Conservation (phyloP, 1,140 invertebrate species). For the Drosophila azteca region DNA sequence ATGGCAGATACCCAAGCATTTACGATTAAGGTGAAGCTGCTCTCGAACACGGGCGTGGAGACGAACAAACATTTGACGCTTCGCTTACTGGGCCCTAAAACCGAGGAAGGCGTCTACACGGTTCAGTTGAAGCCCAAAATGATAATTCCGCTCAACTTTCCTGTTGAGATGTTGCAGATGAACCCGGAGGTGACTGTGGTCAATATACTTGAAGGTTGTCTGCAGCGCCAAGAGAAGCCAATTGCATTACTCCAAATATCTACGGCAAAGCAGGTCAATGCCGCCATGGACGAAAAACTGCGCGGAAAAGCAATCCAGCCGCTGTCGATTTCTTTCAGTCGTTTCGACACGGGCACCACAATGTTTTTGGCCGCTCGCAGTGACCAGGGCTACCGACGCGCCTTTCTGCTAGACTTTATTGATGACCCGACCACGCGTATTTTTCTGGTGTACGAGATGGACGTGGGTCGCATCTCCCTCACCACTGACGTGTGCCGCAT, state of each 20-base stretch:
- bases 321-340: conserved; percentile 6
- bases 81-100: conserved; percentile 33
- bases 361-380: conserved; percentile 49
- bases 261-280: conserved; percentile 28
- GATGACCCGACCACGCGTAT: conserved; percentile 9
- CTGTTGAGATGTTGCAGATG: conserved; percentile 30
- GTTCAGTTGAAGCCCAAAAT: conserved; percentile 47
- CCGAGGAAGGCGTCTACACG: conserved; percentile 33
- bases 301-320: not conserved
- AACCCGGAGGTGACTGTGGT: conserved; percentile 40
- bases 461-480: conserved; percentile 50
- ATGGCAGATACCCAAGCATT: conserved; percentile 45
- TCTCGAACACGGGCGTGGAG: conserved; percentile 31
- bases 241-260: conserved; percentile 48
- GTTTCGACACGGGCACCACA: not conserved
- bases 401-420: conserved; percentile 48
- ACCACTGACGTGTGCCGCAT: conserved; percentile 41
- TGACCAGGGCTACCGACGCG: conserved; percentile 47
- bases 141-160: conserved; percentile 42
- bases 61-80: conserved; percentile 40
- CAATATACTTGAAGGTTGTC: conserved; percentile 10
- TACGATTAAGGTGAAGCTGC: conserved; percentile 43
- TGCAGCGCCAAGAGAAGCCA: conserved; percentile 15
- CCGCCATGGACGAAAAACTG: conserved; percentile 32
- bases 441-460: conserved; percentile 63